Evolutionary conservation across 1,140 invertebrate genomes (phyloP).

Genomic region (Notospermus geniculatus): DNA sequence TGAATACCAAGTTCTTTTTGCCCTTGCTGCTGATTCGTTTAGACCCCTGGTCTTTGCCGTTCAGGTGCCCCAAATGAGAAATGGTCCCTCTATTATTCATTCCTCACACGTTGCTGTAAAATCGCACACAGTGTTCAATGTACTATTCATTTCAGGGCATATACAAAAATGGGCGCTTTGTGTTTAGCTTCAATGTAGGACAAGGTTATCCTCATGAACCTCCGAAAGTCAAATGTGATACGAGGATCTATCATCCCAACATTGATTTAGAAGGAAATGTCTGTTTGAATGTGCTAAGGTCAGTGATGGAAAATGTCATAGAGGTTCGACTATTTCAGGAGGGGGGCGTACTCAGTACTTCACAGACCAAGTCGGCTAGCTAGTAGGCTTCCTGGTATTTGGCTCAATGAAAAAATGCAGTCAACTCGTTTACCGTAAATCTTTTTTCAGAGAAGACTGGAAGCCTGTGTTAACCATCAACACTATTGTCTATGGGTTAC

Average conservation of each 20-base stretch:
- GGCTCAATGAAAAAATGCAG: too few relatives aligned
- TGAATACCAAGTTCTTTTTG: too few relatives aligned
- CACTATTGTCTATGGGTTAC: slow-evolving; percentile 95
- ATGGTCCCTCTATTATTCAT: too few relatives aligned
- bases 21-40: not conserved
- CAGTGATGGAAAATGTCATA: too few relatives aligned
- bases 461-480: slow-evolving; percentile 97
- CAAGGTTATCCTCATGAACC: slow-evolving; percentile 97
- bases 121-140: too few relatives aligned
- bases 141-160: slow-evolving; percentile 74
- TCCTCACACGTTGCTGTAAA: too few relatives aligned
- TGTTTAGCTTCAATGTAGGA: slow-evolving; percentile 97
- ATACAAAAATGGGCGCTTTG: slow-evolving; percentile 88
- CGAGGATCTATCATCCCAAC: slow-evolving; percentile 92
- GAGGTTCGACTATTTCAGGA: too few relatives aligned
- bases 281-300: slow-evolving; percentile 84
- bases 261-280: slow-evolving; percentile 92
- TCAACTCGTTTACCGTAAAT: too few relatives aligned
- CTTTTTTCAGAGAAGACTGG: slow-evolving; percentile 83
- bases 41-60: not conserved
- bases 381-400: too few relatives aligned
- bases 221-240: slow-evolving; percentile 86
- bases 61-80: too few relatives aligned
- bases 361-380: too few relatives aligned
- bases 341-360: too few relatives aligned